These are phyloP conservation scores for Cyphomyrus discorhynchus DNA, from an alignment of 2,113 vertebrate genomes.

Conservation along the genomic window DNA sequence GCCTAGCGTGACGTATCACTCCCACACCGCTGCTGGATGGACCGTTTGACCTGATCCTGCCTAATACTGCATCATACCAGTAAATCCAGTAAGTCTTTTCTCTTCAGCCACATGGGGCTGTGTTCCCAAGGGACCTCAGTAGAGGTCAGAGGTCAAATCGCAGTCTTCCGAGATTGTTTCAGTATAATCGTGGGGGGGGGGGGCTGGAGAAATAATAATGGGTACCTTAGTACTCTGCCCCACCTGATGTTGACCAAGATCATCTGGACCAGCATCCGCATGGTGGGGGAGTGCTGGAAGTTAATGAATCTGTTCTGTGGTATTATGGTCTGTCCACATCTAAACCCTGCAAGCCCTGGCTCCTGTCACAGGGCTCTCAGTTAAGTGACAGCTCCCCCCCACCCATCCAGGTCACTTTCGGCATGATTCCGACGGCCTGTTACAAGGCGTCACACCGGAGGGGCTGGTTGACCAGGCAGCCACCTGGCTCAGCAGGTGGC, in stretches of 20 bases:
- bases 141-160: background rate
- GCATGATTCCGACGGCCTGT: background rate
- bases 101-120: background rate
- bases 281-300: background rate
- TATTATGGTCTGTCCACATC: background rate
- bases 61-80: background rate
- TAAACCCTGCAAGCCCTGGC: background rate
- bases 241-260: background rate
- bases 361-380: background rate
- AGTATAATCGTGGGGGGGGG: background rate
- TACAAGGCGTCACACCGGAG: background rate
- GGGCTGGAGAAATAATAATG: background rate
- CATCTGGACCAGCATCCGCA: background rate
- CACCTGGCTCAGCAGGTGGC: background rate
- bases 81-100: background rate
- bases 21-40: background rate
- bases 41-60: background rate
- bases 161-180: background rate
- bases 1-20: background rate
- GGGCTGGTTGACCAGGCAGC: background rate
- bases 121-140: background rate
- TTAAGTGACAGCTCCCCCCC: background rate
- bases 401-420: background rate
- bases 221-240: no score
- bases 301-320: background rate